Base-by-base conservation (phyloP, 1,140 invertebrate species). In the Hesperophylax magnus region DNA sequence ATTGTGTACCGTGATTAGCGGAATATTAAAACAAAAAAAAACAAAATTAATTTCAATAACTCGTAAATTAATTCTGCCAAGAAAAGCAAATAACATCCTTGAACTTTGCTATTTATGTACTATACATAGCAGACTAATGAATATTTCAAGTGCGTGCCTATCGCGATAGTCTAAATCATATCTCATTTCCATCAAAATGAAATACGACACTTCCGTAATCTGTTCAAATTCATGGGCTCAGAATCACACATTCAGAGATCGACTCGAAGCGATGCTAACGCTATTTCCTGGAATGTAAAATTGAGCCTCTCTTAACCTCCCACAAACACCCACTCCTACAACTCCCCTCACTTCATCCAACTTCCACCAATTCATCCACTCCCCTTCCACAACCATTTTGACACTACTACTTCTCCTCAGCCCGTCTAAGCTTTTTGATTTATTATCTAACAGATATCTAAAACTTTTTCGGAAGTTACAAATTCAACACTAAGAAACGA, bases 391-490 rank as follows among this genome's bases (percentile, higher is more conserved):
- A 27, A 7, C n/a, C 63, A 24, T 65, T 14, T 8, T 11, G 61
- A 22, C n/a, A 18, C 56, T 24, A 24, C 61, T 17, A 22, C 11
- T 47, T 47, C 34, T 31, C 18, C 69, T 72, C 47, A 53, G 53
- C 47, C 69, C 69, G 47, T 72, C 69, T 24, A 72, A 72, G 47
- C 47, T 27, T 72, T 72, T 72, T 72, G 69, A 72, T 72, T 72
- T 72, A 72, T 72, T 72, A 72, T 72, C 69, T 72, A 22, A 72
- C 69, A 54, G 69, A 56, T 56, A 72, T 72, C 69, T 56, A 72
- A 72, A 72, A 72, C 47, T 72, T 56, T 15, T 53, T 72, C 52
- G 14, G 6, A 52, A 72, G 69, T 72, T 54, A 72, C 69, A 72
- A 72, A 72, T 72, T 56, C 52, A 22, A 72, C 52, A 54, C 67